Percentiles rank a stretch among this genome's conserved stretches.
Conservation (phyloP, 2,797 vertebrate genomes). For the Agapornis canus region DNA sequence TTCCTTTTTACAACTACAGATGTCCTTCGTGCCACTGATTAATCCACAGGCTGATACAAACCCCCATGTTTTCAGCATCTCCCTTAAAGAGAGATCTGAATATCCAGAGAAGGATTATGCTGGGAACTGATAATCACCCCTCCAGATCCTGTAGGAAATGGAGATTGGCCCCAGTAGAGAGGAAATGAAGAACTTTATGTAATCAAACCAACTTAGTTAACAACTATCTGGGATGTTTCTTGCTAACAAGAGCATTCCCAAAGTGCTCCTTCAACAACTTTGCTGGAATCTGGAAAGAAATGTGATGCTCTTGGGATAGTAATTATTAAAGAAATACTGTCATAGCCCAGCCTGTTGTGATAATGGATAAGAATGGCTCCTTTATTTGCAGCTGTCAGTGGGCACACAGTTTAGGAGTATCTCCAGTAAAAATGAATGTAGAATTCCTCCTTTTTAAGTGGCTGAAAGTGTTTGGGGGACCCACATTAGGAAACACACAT, state of each 20-base stretch:
- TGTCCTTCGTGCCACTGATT: rapidly evolving
- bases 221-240: neutral
- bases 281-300: neutral
- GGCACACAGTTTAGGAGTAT: neutral
- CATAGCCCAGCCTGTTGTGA: neutral
- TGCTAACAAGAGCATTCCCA: neutral
- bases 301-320: neutral
- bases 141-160: neutral
- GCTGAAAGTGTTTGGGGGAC: neutral
- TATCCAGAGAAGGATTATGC: neutral
- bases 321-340: neutral
- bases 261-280: neutral
- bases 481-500: neutral
- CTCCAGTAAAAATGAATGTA: neutral
- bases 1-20: neutral
- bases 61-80: neutral
- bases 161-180: neutral
- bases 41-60: neutral
- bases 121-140: neutral
- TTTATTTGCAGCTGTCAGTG: neutral
- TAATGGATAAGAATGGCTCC: neutral
- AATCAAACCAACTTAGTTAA: neutral
- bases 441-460: neutral
- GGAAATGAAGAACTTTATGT: neutral
- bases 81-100: neutral